Percentiles rank a stretch among this genome's conserved stretches.
phyloP scores from a whole-genome alignment of 2,797 vertebrate species.

The Phalanger gymnotis region DNA sequence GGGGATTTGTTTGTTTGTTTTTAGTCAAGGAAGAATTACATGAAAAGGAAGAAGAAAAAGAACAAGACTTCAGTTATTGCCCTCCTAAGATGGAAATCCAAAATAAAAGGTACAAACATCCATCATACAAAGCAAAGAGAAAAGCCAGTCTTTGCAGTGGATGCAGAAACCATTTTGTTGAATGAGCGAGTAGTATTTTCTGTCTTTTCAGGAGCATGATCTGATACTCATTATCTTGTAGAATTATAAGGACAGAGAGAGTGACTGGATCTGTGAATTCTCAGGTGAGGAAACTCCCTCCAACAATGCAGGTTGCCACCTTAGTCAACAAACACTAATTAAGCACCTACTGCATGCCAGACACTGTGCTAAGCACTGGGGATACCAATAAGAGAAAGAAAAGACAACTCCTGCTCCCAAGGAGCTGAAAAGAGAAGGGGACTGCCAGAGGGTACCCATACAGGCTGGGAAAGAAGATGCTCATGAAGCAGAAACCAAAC shows the following conservation, averaged over 20 bases:
- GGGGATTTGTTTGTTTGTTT: slow-evolving; percentile 70
- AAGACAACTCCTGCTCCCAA: no score
- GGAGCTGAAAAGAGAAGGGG: no score
- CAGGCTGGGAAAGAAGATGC: no score
- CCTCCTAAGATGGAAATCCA: slow-evolving; percentile 77
- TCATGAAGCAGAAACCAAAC: no score
- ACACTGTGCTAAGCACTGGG: no score
- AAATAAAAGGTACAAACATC: slow-evolving; percentile 68
- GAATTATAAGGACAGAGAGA: slow-evolving; percentile 42
- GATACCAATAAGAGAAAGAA: no score
- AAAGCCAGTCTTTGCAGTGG: slow-evolving; percentile 67
- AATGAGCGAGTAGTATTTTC: slow-evolving; percentile 52
- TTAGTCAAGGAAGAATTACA: slow-evolving; percentile 70
- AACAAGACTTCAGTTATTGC: slow-evolving; percentile 62
- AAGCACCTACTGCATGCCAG: no score
- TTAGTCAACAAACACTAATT: background rate
- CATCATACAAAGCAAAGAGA: slow-evolving; percentile 72
- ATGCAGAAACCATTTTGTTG: slow-evolving; percentile 65
- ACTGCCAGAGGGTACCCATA: no score
- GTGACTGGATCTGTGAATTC: background rate
- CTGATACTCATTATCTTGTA: slow-evolving; percentile 62
- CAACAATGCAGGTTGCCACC: background rate
- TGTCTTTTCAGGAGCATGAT: slow-evolving; percentile 65
- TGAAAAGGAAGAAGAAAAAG: slow-evolving; percentile 56
- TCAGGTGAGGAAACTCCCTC: background rate